Evolutionary conservation across 2,797 vertebrate species (phyloP).

Genomic region (Enteromius anoplus): DNA sequence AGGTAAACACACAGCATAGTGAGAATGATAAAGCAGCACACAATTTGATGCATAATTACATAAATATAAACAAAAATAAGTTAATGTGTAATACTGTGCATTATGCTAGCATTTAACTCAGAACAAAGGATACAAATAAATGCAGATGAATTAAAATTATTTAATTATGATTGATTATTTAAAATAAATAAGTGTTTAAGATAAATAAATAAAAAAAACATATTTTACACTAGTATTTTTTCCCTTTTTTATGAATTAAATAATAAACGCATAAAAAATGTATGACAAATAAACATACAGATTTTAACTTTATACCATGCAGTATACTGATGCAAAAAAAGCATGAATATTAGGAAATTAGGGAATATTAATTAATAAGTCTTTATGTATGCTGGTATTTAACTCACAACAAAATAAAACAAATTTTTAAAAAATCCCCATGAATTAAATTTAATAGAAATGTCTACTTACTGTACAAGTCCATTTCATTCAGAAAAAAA

Average conservation of each 20-base stretch:
- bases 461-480: not conserved
- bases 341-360: not conserved
- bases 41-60: not conserved
- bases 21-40: not conserved
- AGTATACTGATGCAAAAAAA: not conserved
- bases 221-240: not conserved
- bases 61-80: not conserved
- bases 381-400: not conserved
- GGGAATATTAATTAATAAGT: not conserved
- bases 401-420: not conserved
- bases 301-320: not conserved
- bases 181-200: not conserved
- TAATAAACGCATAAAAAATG: not conserved
- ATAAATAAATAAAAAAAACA: no score
- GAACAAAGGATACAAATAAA: not conserved
- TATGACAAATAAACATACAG: not conserved
- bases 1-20: not conserved
- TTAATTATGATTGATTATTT: no score
- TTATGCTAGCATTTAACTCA: not conserved
- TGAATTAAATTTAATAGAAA: no score
- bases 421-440: not conserved
- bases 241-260: no score
- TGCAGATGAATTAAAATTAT: not conserved
- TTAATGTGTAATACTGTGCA: not conserved
- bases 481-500: not conserved